Conservation (phyloP, 1,140 invertebrate genomes). For the Zaprionus ghesquierei region DNA sequence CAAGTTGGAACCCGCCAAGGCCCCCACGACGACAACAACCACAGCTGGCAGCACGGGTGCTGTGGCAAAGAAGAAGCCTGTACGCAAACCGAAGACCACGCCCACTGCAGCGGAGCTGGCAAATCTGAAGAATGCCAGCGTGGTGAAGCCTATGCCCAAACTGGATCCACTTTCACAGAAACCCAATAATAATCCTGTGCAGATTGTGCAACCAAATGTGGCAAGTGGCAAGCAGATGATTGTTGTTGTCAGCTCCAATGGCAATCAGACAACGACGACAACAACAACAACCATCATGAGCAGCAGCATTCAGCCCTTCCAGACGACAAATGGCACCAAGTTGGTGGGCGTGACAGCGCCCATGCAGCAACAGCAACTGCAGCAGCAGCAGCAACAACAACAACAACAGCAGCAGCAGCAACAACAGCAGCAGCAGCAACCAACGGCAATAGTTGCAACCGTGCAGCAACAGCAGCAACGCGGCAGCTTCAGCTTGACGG, state of each 20-base stretch:
- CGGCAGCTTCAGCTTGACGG: constrained; percentile 36
- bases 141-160: constrained; percentile 79
- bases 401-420: constrained; percentile 11
- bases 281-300: constrained; percentile 72
- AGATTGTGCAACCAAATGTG: constrained; percentile 79
- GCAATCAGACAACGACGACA: constrained; percentile 53
- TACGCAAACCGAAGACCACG: constrained; percentile 72
- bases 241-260: constrained; percentile 54
- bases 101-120: constrained; percentile 68
- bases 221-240: constrained; percentile 79
- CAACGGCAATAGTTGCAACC: constrained; percentile 14
- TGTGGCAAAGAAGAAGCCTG: constrained; percentile 75
- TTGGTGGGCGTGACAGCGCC: constrained; percentile 83
- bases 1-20: constrained; percentile 63
- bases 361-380: constrained; percentile 72
- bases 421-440: constrained; percentile 24
- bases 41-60: constrained; percentile 43
- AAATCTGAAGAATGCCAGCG: constrained; percentile 70
- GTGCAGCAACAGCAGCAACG: constrained; percentile 21
- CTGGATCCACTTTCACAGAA: constrained; percentile 76
- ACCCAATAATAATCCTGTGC: constrained; percentile 78
- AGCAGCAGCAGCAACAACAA: constrained; percentile 42
- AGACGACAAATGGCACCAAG: constrained; percentile 83
- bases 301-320: constrained; percentile 80
- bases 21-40: constrained; percentile 8